Evolutionary conservation across 2,888 invertebrate species (phyloP).

Genomic region (Drosophila subquinaria): DNA sequence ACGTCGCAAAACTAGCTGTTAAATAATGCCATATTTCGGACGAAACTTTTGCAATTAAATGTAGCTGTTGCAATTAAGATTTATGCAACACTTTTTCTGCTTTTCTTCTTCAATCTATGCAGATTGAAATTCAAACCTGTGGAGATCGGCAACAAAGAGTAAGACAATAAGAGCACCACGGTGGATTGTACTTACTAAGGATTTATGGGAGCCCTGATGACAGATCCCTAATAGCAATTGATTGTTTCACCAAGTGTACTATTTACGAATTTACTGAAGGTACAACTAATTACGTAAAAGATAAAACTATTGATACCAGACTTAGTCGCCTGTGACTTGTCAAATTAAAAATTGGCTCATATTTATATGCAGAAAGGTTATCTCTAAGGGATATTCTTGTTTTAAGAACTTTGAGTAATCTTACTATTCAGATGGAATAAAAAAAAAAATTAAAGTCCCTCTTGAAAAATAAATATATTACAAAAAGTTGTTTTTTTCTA

Average conservation of each 20-base stretch:
- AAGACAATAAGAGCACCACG: not conserved
- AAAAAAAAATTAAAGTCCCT: no score
- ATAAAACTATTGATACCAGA: not conserved
- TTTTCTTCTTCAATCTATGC: slow-evolving; percentile 25
- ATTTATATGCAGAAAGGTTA: no score
- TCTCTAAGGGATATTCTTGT: no score
- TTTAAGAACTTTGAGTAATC: no score
- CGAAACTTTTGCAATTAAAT: slow-evolving; percentile 69
- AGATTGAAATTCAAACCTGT: slow-evolving; percentile 36
- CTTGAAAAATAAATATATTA: no score
- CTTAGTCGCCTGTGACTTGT: no score
- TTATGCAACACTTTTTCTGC: slow-evolving; percentile 52
- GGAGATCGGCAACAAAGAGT: slow-evolving; percentile 1
- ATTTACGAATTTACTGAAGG: not conserved
- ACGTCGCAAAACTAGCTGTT: slow-evolving; percentile 31
- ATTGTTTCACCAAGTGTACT: not conserved
- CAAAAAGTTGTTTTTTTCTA: no score
- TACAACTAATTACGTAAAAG: not conserved
- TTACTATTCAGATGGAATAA: no score
- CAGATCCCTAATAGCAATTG: not conserved
- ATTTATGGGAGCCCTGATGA: not conserved
- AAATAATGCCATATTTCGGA: slow-evolving; percentile 10
- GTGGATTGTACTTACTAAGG: not conserved
- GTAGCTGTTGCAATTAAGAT: slow-evolving; percentile 59
- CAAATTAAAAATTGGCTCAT: no score